Conservation (phyloP, 2,888 invertebrate genomes). For the Callyntrura sp. region DNA sequence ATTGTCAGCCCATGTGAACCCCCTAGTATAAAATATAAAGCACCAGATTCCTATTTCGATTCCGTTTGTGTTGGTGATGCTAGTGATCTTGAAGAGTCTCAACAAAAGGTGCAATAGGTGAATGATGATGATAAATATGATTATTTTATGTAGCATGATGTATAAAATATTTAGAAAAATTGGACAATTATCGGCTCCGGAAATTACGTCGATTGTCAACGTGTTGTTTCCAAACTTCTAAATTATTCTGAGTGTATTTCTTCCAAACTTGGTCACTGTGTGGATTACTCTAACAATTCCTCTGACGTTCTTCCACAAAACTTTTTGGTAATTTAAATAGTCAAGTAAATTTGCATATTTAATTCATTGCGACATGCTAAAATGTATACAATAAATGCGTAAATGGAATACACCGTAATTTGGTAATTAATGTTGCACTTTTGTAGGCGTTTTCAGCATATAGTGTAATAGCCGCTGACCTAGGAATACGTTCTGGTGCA, state of each 20-base stretch:
- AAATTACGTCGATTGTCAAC: constrained; percentile 80
- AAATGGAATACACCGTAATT: no score
- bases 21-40: constrained; percentile 41
- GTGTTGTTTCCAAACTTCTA: constrained; percentile 78
- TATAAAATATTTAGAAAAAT: constrained; percentile 55
- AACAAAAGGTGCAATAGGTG: constrained; percentile 11
- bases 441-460: constrained; percentile 86
- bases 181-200: constrained; percentile 82
- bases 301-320: constrained; percentile 55
- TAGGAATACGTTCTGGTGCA: constrained; percentile 85
- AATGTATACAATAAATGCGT: no score
- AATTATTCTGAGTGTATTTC: constrained; percentile 77
- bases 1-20: constrained; percentile 83
- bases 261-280: constrained; percentile 82
- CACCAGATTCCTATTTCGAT: constrained; percentile 62
- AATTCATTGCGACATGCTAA: no score
- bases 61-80: constrained; percentile 35
- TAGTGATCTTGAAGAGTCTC: neutral
- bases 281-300: constrained; percentile 77
- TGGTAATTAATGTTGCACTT: constrained; percentile 79
- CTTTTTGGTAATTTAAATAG: constrained; percentile 84
- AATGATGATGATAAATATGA: no score
- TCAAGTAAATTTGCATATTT: neutral
- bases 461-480: constrained; percentile 85
- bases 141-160: no score